Evolutionary conservation across 2,888 invertebrate species (phyloP).

Genomic region (Norana najaformis): DNA sequence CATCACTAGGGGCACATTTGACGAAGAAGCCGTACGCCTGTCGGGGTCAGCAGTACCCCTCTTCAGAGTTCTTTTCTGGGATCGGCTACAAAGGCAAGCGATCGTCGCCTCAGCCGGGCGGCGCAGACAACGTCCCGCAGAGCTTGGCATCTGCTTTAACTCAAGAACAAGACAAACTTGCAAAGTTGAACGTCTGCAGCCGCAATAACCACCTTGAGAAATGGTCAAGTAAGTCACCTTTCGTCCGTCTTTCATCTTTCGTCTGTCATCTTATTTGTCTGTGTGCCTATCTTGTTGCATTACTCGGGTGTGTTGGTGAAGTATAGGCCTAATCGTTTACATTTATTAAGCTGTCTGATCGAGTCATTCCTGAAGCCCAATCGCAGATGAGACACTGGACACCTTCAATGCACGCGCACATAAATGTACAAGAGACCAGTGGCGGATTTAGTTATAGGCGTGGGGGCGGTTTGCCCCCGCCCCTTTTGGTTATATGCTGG

Average conservation of each 20-base stretch:
- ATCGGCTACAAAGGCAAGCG: conserved; percentile 5
- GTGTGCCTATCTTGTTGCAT: neutral
- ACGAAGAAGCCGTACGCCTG: neutral
- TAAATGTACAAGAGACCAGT: too few species aligned
- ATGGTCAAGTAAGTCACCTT: conserved; percentile 2
- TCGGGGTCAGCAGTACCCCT: neutral
- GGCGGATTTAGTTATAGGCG: too few species aligned
- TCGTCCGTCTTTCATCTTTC: too few species aligned
- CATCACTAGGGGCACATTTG: neutral
- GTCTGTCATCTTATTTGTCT: neutral
- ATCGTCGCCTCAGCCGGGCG: neutral
- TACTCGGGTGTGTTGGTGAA: too few species aligned
- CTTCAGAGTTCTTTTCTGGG: neutral
- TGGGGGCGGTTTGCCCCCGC: too few species aligned
- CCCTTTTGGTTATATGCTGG: too few species aligned
- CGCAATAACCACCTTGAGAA: neutral
- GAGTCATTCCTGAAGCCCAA: neutral
- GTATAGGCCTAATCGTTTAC: neutral
- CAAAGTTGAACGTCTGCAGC: neutral
- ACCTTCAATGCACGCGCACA: too few species aligned
- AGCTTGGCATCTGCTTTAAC: neutral
- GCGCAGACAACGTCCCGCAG: neutral
- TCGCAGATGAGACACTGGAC: too few species aligned
- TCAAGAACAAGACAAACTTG: conserved; percentile 6
- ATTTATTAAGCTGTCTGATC: neutral